Evolutionary conservation across 2,888 invertebrate species (phyloP).

Genomic region (Aphodius granarius): DNA sequence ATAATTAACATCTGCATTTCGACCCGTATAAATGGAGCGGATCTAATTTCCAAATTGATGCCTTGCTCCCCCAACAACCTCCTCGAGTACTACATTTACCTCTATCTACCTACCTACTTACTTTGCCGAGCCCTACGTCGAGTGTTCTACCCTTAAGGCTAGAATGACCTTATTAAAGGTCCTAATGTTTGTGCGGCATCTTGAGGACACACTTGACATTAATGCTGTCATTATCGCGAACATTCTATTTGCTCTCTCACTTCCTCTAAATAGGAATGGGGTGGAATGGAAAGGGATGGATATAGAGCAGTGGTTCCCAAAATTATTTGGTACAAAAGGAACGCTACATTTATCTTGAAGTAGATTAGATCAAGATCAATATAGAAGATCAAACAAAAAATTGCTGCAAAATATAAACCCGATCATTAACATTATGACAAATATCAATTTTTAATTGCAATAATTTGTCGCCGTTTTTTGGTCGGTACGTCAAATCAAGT

Average conservation of each 20-base stretch:
- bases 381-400: too few species aligned
- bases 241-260: neutral
- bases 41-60: neutral
- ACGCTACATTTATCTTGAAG: too few species aligned
- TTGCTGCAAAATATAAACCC: too few species aligned
- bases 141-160: neutral
- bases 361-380: too few species aligned
- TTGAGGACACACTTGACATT: neutral
- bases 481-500: too few species aligned
- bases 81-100: neutral
- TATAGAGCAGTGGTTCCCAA: neutral
- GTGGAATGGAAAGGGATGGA: neutral
- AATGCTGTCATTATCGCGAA: neutral
- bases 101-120: neutral
- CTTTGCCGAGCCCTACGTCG: neutral
- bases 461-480: too few species aligned
- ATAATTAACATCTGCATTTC: slow-evolving; percentile 9
- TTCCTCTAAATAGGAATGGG: neutral
- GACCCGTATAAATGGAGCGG: neutral
- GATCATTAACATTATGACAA: too few species aligned
- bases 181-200: neutral
- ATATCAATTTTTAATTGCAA: too few species aligned
- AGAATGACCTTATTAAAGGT: neutral
- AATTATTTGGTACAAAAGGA: too few species aligned
- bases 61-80: neutral